Percentiles rank a stretch among this genome's conserved stretches.
Evolutionary conservation across 2,113 vertebrate species (phyloP).

Genomic region (Macroglossus sobrinus): DNA sequence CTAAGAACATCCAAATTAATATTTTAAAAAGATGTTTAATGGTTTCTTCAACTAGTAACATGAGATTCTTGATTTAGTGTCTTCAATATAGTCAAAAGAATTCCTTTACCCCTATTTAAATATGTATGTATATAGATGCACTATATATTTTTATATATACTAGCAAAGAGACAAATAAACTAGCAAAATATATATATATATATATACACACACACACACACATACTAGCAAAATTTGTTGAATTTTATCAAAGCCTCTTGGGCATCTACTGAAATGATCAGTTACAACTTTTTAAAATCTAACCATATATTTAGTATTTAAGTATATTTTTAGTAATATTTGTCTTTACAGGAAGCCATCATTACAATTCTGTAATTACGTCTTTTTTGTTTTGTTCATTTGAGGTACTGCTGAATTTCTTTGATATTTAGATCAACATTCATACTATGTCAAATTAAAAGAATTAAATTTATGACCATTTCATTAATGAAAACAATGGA

Average conservation of each 20-base stretch:
- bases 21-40: background rate
- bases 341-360: background rate
- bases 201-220: background rate
- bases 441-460: background rate
- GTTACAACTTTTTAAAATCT: slow-evolving; percentile 6
- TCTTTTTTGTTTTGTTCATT: background rate
- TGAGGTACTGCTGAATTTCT: background rate
- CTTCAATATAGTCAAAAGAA: background rate
- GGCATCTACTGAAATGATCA: background rate
- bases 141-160: background rate
- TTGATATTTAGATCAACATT: background rate
- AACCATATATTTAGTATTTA: background rate
- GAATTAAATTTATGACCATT: background rate
- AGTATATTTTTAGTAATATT: background rate
- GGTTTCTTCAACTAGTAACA: background rate
- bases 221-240: background rate
- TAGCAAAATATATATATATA: background rate
- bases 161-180: background rate
- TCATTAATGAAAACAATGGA: slow-evolving; percentile 17
- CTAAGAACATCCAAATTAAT: background rate
- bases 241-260: background rate
- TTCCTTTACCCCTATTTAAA: background rate
- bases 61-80: slow-evolving; percentile 12
- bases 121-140: background rate
- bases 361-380: background rate